These are phyloP conservation scores for Heliconius eleuchia DNA, from an alignment of 1,140 invertebrate genomes.

Conservation along the genomic window DNA sequence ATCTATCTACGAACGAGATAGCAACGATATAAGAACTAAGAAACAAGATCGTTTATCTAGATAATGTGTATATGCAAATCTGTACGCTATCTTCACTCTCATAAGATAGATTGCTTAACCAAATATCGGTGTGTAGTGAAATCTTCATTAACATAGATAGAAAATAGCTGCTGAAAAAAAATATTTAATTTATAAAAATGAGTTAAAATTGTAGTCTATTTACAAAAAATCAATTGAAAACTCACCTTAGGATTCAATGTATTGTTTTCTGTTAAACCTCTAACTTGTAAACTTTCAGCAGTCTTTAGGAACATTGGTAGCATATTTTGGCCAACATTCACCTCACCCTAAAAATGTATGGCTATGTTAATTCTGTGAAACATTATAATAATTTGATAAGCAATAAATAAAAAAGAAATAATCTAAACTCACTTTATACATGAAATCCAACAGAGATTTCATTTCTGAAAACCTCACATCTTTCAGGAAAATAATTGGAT, in stretches of 20 bases:
- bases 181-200: neutral
- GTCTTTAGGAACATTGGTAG: conserved; percentile 94
- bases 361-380: conserved; percentile 19
- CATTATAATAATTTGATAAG: neutral
- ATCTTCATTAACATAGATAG: neutral
- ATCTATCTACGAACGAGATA: conserved; percentile 42
- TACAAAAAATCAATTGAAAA: neutral
- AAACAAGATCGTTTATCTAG: conserved; percentile 39
- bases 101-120: conserved; percentile 15
- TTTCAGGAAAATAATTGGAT: conserved; percentile 95
- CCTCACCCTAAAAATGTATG: conserved; percentile 85
- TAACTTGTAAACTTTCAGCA: conserved; percentile 93
- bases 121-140: neutral
- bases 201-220: neutral
- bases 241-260: conserved; percentile 84
- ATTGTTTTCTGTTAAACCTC: conserved; percentile 93
- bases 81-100: conserved; percentile 10
- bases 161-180: neutral
- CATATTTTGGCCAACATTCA: conserved; percentile 93
- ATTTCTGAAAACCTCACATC: conserved; percentile 94
- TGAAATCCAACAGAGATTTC: conserved; percentile 93
- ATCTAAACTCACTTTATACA: conserved; percentile 87
- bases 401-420: conserved; percentile 4
- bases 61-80: conserved; percentile 22
- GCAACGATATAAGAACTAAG: conserved; percentile 36